Conservation (phyloP, 2,113 vertebrate species). For the Apistogramma diplotaenia region DNA sequence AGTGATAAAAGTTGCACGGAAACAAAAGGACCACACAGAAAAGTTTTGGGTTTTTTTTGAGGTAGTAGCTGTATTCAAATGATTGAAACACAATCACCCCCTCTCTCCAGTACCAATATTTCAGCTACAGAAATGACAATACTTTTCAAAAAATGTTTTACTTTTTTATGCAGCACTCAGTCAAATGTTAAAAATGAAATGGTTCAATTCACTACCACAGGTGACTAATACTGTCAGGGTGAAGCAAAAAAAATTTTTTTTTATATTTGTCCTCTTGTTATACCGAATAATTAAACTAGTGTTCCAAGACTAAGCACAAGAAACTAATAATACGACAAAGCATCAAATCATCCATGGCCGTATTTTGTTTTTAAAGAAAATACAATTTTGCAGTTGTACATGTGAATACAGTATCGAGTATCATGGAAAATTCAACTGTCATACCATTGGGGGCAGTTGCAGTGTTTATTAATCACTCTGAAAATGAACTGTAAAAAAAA, state of each 20-base stretch:
- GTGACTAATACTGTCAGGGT: conserved; percentile 50
- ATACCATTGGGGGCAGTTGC: conserved; percentile 44
- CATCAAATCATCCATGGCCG: conserved; percentile 20
- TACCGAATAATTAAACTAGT: conserved; percentile 40
- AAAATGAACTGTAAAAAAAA: conserved; percentile 41
- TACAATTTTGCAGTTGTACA: conserved; percentile 23
- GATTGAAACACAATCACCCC: conserved; percentile 74
- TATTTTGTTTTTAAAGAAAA: conserved; percentile 13
- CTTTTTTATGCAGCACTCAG: conserved; percentile 56
- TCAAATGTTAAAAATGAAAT: conserved; percentile 62
- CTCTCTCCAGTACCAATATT: conserved; percentile 59
- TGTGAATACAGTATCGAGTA: conserved; percentile 34
- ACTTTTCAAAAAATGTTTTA: conserved; percentile 54
- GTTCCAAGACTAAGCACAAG: conserved; percentile 38
- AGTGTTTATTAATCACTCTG: conserved; percentile 63
- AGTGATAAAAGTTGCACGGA: neutral
- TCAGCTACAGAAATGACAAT: conserved; percentile 74
- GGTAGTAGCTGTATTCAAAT: conserved; percentile 81
- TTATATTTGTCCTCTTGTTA: conserved; percentile 15
- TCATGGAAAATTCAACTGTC: conserved; percentile 29
- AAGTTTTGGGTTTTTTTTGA: conserved; percentile 41
- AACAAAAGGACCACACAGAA: neutral
- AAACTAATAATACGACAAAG: conserved; percentile 44
- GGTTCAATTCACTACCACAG: conserved; percentile 48
- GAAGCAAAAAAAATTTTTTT: conserved; percentile 41